phyloP scores from a whole-genome alignment of 1,140 invertebrate genomes.

The Drosophila punjabiensis region DNA sequence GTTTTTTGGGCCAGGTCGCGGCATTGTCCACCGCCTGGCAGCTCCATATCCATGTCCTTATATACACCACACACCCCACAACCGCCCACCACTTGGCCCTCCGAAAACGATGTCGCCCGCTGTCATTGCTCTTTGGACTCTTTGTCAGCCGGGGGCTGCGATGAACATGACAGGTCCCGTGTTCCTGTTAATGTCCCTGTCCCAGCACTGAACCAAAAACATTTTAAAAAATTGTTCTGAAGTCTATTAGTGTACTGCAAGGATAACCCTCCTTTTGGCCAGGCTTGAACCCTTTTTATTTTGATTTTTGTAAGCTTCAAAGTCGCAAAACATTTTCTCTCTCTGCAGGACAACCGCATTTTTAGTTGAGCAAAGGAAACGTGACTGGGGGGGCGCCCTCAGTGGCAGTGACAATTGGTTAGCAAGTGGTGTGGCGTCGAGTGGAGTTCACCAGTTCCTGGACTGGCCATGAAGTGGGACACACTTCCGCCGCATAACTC shows the following conservation, averaged over 20 bases:
- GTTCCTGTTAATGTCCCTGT: slow-evolving; percentile 16
- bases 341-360: not conserved
- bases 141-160: slow-evolving; percentile 14
- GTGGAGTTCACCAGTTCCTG: slow-evolving; percentile 15
- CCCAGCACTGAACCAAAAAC: slow-evolving; percentile 5
- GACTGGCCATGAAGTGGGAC: slow-evolving; percentile 23
- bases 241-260: not conserved
- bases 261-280: not conserved
- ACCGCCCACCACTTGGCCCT: slow-evolving; percentile 9
- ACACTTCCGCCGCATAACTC: slow-evolving; percentile 57
- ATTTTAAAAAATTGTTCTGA: not conserved
- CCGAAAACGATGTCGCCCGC: slow-evolving; percentile 48
- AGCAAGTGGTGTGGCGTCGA: slow-evolving; percentile 37
- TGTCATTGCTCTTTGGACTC: slow-evolving; percentile 29
- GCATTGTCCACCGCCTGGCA: slow-evolving; percentile 37
- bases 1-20: slow-evolving; percentile 38
- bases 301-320: not conserved
- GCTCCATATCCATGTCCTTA: not conserved
- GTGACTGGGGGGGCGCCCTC: slow-evolving; percentile 24
- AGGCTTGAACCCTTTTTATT: not conserved
- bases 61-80: not conserved
- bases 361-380: slow-evolving; percentile 26
- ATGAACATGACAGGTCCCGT: slow-evolving; percentile 47
- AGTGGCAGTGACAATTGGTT: slow-evolving; percentile 55
- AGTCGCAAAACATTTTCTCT: not conserved